Evolutionary conservation across 2,888 invertebrate species (phyloP).

Genomic region (Drosophila suboccidentalis): DNA sequence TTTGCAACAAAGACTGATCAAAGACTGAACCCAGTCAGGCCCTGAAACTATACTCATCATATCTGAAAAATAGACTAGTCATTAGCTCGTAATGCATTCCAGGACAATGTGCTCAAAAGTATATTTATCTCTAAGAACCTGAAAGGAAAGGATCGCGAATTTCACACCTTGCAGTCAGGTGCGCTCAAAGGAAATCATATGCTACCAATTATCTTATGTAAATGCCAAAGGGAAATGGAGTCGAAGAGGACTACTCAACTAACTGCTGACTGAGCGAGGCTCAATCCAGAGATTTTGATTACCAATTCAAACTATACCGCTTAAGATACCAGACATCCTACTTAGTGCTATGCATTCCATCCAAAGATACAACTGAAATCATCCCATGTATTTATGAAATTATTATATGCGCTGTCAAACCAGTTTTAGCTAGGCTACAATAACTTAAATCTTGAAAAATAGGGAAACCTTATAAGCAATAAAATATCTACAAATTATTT

Average conservation of each 20-base stretch:
- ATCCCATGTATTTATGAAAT: conserved; percentile 28
- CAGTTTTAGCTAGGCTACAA: conserved; percentile 53
- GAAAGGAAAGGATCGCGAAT: background rate
- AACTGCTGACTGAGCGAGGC: conserved; percentile 62
- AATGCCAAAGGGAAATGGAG: conserved; percentile 61
- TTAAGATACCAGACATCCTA: conserved; percentile 26
- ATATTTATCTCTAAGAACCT: conserved; percentile 41
- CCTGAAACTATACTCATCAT: conserved; percentile 50
- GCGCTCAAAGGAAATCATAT: conserved; percentile 60
- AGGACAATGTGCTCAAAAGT: conserved; percentile 71
- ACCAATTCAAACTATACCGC: conserved; percentile 26
- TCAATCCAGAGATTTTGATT: conserved; percentile 63
- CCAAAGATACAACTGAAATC: background rate
- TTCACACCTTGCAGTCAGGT: conserved; percentile 10
- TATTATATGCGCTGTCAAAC: conserved; percentile 13
- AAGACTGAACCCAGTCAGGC: conserved; percentile 55
- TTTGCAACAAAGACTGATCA: too few species aligned
- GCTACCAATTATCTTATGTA: conserved; percentile 68
- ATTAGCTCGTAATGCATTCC: conserved; percentile 66
- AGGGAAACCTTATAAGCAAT: conserved; percentile 14
- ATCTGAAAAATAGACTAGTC: conserved; percentile 71
- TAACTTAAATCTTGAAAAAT: conserved; percentile 23
- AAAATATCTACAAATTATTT: conserved; percentile 27
- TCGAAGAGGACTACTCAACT: conserved; percentile 19
- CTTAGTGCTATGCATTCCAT: conserved; percentile 21